Conservation (phyloP, 1,140 invertebrate genomes). For the Zaprionus ghesquierei region DNA sequence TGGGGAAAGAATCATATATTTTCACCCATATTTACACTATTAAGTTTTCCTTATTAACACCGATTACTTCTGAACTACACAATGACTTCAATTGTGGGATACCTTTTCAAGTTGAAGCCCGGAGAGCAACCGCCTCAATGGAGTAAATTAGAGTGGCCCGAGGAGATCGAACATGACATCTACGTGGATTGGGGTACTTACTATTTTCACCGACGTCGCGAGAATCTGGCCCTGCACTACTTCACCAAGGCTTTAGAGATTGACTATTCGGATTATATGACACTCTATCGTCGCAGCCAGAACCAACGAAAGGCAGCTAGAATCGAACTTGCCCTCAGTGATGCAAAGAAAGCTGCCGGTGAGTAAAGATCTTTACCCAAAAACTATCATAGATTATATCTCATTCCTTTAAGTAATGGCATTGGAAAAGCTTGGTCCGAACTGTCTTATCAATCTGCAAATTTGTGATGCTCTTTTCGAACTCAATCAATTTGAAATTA, state of each 20-base stretch:
- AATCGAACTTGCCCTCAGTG: conserved; percentile 55
- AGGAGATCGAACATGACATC: conserved; percentile 56
- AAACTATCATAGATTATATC: background rate
- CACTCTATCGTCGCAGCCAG: conserved; percentile 65
- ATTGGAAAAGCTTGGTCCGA: background rate
- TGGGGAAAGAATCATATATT: too few species aligned
- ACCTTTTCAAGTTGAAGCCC: background rate
- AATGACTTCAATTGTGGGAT: conserved; percentile 55
- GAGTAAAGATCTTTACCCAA: too few species aligned
- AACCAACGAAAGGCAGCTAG: conserved; percentile 63
- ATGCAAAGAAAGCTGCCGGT: conserved; percentile 55
- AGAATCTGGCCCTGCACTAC: conserved; percentile 66
- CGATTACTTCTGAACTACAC: background rate
- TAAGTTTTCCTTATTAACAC: conserved; percentile 1
- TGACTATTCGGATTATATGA: conserved; percentile 45
- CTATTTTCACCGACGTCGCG: conserved; percentile 59
- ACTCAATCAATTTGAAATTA: conserved; percentile 70
- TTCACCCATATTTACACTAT: background rate
- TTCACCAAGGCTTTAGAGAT: conserved; percentile 65
- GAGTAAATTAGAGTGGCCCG: conserved; percentile 62
- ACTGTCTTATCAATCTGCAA: conserved; percentile 54
- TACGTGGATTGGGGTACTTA: conserved; percentile 73
- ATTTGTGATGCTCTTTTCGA: conserved; percentile 74
- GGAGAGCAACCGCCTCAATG: conserved; percentile 23
- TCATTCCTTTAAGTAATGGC: conserved; percentile 32